Conservation (phyloP, 2,113 vertebrate genomes). For the Ptilonorhynchus violaceus region DNA sequence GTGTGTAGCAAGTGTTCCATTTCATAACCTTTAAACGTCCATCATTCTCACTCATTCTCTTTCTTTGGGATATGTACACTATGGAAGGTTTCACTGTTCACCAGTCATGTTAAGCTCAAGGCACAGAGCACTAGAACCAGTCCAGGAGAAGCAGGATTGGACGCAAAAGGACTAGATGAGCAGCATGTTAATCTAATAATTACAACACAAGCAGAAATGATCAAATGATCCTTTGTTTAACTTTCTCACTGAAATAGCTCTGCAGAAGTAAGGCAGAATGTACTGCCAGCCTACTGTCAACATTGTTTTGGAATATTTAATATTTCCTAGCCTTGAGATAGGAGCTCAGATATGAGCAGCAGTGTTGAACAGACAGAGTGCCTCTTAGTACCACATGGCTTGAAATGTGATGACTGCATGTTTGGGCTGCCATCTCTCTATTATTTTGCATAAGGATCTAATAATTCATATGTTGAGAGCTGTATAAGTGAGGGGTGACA, state of each 20-base stretch:
- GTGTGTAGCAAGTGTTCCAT: rapidly evolving
- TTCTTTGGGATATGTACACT: background rate
- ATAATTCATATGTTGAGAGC: background rate
- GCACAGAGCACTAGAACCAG: background rate
- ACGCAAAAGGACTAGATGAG: background rate
- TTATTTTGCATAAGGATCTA: background rate
- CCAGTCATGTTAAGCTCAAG: background rate
- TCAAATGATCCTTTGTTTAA: background rate
- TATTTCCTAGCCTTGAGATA: background rate
- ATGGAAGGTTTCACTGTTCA: background rate
- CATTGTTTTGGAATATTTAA: background rate
- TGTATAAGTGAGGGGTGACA: background rate
- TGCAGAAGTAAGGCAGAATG: background rate
- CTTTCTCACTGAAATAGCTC: background rate
- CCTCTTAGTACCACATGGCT: background rate
- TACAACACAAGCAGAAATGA: background rate
- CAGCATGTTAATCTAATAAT: background rate
- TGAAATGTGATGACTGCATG: background rate
- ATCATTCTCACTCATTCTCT: background rate
- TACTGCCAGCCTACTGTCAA: background rate
- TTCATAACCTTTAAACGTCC: background rate
- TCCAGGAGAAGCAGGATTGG: background rate
- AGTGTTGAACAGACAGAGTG: background rate
- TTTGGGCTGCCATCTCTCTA: background rate
- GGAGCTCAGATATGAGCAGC: background rate